Conservation (phyloP, 2,113 vertebrate genomes). For the Chaenocephalus aceratus region DNA sequence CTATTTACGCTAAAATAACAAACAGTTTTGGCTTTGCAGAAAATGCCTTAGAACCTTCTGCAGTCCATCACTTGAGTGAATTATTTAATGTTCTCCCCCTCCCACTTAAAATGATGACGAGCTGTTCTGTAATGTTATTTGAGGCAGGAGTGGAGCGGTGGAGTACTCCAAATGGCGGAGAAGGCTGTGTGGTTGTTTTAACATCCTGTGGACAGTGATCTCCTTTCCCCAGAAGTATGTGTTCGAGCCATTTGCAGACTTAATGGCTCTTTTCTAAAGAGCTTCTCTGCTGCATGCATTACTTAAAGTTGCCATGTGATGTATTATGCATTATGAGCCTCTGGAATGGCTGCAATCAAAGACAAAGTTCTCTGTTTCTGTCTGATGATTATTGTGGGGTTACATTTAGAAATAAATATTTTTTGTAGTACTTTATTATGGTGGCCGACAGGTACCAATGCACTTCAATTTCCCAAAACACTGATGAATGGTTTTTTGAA, state of each 20-base stretch:
- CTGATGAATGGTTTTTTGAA: too few species aligned
- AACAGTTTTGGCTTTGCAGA: too few species aligned
- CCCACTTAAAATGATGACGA: slow-evolving; percentile 10
- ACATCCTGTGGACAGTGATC: slow-evolving; percentile 7
- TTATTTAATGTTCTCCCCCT: slow-evolving; percentile 14
- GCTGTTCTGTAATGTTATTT: slow-evolving; percentile 34
- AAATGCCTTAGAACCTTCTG: not conserved
- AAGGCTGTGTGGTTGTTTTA: not conserved
- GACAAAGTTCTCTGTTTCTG: not conserved
- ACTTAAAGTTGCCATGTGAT: not conserved
- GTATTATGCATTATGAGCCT: not conserved
- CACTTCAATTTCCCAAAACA: too few species aligned
- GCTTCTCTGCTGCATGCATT: slow-evolving; percentile 31
- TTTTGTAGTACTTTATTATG: not conserved
- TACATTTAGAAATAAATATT: not conserved
- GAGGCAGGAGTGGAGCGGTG: slow-evolving; percentile 5
- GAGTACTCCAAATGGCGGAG: slow-evolving; percentile 5
- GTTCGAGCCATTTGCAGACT: slow-evolving; percentile 39
- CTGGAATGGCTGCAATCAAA: not conserved
- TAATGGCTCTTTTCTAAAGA: slow-evolving; percentile 21
- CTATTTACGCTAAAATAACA: too few species aligned
- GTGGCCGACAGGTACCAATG: too few species aligned
- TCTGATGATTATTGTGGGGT: not conserved
- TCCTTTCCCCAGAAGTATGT: not conserved
- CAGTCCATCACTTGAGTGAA: slow-evolving; percentile 9